phyloP scores from a whole-genome alignment of 2,797 vertebrate genomes.

The Cyclura pinguis region DNA sequence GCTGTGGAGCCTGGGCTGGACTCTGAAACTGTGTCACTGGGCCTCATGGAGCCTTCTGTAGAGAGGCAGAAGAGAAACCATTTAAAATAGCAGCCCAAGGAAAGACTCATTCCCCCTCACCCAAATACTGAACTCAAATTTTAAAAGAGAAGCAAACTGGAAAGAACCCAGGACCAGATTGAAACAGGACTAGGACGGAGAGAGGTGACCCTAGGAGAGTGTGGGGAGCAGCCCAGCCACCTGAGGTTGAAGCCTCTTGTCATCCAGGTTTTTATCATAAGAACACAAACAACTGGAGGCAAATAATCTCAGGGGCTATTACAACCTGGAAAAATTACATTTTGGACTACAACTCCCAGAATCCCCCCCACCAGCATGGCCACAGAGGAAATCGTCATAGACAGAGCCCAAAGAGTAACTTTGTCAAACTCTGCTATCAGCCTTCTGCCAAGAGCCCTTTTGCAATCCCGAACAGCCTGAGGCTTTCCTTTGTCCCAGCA shows the following conservation, averaged over 20 bases:
- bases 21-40: slow-evolving; percentile 89
- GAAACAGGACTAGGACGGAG: too few species aligned
- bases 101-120: neutral
- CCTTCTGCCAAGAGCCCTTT: neutral
- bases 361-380: too few species aligned
- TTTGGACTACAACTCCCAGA: neutral
- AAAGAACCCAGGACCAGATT: neutral
- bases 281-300: neutral
- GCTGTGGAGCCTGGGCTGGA: slow-evolving; percentile 86
- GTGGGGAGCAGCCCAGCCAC: neutral
- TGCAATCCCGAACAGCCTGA: neutral
- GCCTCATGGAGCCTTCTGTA: slow-evolving; percentile 88
- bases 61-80: slow-evolving; percentile 29
- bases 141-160: neutral
- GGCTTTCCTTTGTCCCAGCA: neutral
- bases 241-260: too few species aligned
- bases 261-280: neutral
- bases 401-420: too few species aligned
- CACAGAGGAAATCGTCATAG: too few species aligned
- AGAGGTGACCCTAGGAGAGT: too few species aligned
- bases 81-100: neutral
- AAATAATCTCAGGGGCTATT: neutral
- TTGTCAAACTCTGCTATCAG: neutral
- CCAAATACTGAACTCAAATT: neutral
- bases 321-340: too few species aligned